Evolutionary conservation across 2,888 invertebrate species (phyloP), one percentile per base, ranked within the genome.

Genomic region (Watsonalla binaria): DNA sequence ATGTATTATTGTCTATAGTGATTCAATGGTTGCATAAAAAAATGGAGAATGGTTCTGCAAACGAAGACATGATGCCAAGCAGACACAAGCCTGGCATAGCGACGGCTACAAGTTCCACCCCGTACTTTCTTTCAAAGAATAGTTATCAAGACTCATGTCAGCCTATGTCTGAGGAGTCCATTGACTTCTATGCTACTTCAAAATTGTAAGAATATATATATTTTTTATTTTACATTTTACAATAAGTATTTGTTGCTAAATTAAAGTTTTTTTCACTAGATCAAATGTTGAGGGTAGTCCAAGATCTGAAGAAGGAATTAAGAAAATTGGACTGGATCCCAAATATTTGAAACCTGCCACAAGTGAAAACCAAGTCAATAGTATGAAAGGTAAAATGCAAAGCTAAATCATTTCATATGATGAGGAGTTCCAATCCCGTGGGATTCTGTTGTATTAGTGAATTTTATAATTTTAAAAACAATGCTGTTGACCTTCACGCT

Each of bases 11-110:
- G 51, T 49, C 74, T 76, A 13, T 62, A 91, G 91, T 91, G 13
- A 91, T 91, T 47, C 91, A 91, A 69, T 91, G 91, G 91, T 75
- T 91, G 14, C 91, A 91, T 62, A 90, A 88, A 67, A 91, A 91
- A 62, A 60, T 91, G 62, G 91, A 91, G 57, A 80, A 79, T 5
- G 65, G 58, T 46, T 62, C 68, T 51, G 71, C 65, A 14, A 72
- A 76, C 2, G 57, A 62, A n/a, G 75, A 74, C 13, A 54, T 63
- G 45, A 13, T 59, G 7, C 69, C 67, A 51, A 69, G 58, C 54
- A 81, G 67, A 57, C 60, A 59, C 37, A 74, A 63, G 42, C 52
- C 49, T 39, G 73, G 70, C 9, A 65, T 74, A 9, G 72, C 72
- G 49, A 63, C 69, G 9, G 80, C 80, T 1, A 71, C 69, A 7